Conservation (phyloP, 2,797 vertebrate genomes). For the Semotilus atromaculatus region DNA sequence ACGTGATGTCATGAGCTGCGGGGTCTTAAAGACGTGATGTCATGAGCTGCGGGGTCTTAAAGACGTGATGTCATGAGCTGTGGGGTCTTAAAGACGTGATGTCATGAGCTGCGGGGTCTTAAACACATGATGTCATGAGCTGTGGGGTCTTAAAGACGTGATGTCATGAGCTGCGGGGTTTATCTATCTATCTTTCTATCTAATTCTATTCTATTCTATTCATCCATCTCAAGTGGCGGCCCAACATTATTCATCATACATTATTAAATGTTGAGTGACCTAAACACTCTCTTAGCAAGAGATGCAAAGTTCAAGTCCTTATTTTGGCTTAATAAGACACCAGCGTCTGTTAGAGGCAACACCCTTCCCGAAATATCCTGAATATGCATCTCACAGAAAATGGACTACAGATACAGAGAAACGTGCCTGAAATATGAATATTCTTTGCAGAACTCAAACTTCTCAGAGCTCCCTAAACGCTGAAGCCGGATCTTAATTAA, state of each 20-base stretch:
- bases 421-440: slow-evolving; percentile 5
- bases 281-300: neutral
- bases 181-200: neutral
- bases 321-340: neutral
- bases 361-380: neutral
- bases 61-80: too few species aligned
- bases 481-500: slow-evolving; percentile 71
- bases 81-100: too few species aligned
- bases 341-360: neutral
- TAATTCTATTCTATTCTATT: neutral
- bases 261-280: neutral
- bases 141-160: too few species aligned
- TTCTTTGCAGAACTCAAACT: slow-evolving; percentile 4
- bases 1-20: too few species aligned
- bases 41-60: too few species aligned
- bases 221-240: neutral
- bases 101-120: too few species aligned
- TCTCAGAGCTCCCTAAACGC: neutral
- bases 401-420: neutral
- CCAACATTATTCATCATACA: neutral
- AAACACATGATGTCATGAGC: too few species aligned
- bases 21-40: too few species aligned
- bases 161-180: too few species aligned
- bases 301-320: neutral
- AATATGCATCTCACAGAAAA: slow-evolving; percentile 3